Base-by-base conservation (phyloP, 2,888 invertebrate genomes). In the Cyrtodaria siliqua region DNA sequence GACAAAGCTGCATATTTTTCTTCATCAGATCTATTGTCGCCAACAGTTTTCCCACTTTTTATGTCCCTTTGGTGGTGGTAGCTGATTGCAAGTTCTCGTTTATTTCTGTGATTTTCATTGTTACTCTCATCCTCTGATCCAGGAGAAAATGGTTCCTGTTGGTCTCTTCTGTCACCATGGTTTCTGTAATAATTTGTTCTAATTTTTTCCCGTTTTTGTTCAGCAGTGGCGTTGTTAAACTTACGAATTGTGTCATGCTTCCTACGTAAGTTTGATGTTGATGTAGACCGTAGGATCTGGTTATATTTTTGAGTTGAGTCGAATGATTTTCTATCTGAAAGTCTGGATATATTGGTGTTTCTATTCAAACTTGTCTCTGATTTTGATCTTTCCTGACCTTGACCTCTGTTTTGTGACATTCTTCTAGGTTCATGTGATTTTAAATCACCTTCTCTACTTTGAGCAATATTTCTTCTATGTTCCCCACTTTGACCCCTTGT, bases 1-100 rank as follows among this genome's bases (percentile, higher is more conserved):
- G 80, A 80, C 44, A 80, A 60, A 63, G 73, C 80, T 2, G 80
- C 80, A 68, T 80, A 80, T 50, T 80, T 80, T 29, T 80, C 80
- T 38, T 80, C 80, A 64, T 80, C 80, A 12, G 80, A 80, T 40
- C 80, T 40, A 26, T 80, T 80, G 47, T 80, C 80, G 53, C 73
- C 59, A 23, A 75, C 18, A 33, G 60, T 42, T 52, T 52, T 66
- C 9, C 52, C 62, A 62, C 12, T 38, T 52, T 52, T 50, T 50
- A 24, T 47, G 20, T 38, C 49, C 3, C 12, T 1, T 1, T 18
- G 27, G 3, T 50, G 50, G 4, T 33, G 33, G 33, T 33, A 33
- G 12, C 4, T 33, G 4, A 4, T 33, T 9, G 6, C 20, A 20
- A 6, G 16, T 18, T 16, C 66, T 23, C 38, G 26, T 56, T 27